These are phyloP conservation scores for Tragelaphus strepsiceros DNA, from an alignment of 2,113 vertebrate genomes.

Conservation along the genomic window DNA sequence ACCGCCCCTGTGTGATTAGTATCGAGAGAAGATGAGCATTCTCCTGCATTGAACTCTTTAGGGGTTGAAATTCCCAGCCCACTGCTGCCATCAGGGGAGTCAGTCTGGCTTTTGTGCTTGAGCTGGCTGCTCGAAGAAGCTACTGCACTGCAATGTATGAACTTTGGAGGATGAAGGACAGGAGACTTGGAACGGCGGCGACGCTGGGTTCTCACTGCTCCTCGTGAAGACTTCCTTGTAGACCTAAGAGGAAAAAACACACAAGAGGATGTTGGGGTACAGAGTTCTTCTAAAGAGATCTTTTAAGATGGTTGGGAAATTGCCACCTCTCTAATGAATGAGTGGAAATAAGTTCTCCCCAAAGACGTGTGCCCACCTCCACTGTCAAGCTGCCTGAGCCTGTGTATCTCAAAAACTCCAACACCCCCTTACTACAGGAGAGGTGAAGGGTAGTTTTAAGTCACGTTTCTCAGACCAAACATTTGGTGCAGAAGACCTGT, in stretches of 20 bases:
- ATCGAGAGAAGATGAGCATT: conserved; percentile 74
- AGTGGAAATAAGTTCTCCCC: not conserved
- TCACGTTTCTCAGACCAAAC: not conserved
- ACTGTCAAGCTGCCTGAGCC: not conserved
- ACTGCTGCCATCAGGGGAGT: conserved; percentile 72
- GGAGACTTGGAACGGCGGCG: conserved; percentile 95
- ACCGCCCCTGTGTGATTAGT: conserved; percentile 69
- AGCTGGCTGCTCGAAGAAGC: conserved; percentile 79
- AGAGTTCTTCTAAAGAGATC: not conserved
- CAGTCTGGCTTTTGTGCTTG: conserved; percentile 84
- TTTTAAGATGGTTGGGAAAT: not conserved
- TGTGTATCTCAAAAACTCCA: not conserved
- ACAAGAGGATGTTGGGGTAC: conserved; percentile 7
- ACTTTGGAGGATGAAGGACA: conserved; percentile 94
- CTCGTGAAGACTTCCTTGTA: conserved; percentile 89
- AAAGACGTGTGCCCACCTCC: not conserved
- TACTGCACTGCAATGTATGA: conserved; percentile 91
- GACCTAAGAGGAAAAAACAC: conserved; percentile 77
- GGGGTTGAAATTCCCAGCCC: conserved; percentile 68
- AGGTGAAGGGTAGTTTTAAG: not conserved
- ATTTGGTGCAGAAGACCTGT: not conserved
- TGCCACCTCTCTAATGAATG: not conserved
- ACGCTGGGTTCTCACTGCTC: conserved; percentile 87
- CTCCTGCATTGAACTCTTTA: conserved; percentile 74
- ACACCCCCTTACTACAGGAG: not conserved